Conservation (phyloP, 2,888 invertebrate species). For the Lepidonotus clava region DNA sequence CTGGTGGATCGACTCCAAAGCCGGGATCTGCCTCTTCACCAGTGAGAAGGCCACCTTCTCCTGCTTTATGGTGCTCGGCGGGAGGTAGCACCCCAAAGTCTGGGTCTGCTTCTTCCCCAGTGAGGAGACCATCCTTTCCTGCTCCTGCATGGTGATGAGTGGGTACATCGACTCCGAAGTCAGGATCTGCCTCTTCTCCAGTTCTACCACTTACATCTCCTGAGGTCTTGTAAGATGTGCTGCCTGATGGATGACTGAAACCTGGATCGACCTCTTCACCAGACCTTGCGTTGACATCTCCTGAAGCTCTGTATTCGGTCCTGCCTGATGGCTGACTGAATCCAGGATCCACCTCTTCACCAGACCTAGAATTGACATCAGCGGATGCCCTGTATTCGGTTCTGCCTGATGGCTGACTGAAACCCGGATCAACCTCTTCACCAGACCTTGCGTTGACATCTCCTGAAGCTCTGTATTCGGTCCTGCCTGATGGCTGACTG, state of each 20-base stretch:
- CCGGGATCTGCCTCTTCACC: too few relatives aligned
- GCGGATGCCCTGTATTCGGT: too few relatives aligned
- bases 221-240: too few relatives aligned
- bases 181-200: constrained; percentile 1
- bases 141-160: too few relatives aligned
- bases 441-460: neutral
- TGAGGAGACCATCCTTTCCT: too few relatives aligned
- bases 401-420: too few relatives aligned
- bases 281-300: neutral
- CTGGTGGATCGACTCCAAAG: neutral
- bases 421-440: neutral
- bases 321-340: neutral
- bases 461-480: neutral
- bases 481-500: too few relatives aligned
- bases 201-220: neutral
- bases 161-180: neutral
- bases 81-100: neutral
- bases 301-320: neutral
- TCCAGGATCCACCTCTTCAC: neutral
- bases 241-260: neutral
- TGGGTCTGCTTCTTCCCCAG: too few relatives aligned
- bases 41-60: too few relatives aligned
- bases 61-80: neutral
- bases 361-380: neutral
- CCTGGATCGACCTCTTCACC: neutral